Conservation (phyloP, 2,888 invertebrate species). For the Fabriciana adippe region DNA sequence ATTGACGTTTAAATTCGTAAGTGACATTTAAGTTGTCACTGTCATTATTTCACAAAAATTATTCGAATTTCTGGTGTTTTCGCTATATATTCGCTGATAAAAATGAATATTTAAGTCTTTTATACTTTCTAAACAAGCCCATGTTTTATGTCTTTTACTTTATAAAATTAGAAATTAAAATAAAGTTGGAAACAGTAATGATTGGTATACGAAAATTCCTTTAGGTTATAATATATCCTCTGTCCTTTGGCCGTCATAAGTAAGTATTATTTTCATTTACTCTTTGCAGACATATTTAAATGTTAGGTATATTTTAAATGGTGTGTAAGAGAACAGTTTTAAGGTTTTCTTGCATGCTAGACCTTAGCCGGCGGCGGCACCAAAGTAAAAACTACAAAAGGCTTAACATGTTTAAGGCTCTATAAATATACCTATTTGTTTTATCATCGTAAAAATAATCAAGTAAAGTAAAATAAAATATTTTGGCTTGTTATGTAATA, state of each 20-base stretch:
- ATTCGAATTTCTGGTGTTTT: slow-evolving; percentile 36
- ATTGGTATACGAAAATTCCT: slow-evolving; percentile 50
- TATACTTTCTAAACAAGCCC: background rate
- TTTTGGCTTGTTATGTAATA: slow-evolving; percentile 7
- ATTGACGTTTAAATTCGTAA: slow-evolving; percentile 12
- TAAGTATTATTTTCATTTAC: slow-evolving; percentile 48
- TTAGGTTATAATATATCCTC: slow-evolving; percentile 71
- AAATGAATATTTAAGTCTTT: slow-evolving; percentile 19
- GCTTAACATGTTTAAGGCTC: too few species aligned
- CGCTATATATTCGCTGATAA: slow-evolving; percentile 31
- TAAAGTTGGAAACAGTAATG: slow-evolving; percentile 29
- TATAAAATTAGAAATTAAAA: slow-evolving; percentile 1
- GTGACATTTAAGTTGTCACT: slow-evolving; percentile 26
- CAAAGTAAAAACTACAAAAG: too few species aligned
- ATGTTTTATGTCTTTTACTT: background rate
- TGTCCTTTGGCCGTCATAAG: slow-evolving; percentile 60
- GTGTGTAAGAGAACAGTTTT: too few species aligned
- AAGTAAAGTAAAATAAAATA: background rate
- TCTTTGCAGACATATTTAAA: background rate
- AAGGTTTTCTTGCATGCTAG: too few species aligned
- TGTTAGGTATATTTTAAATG: too few species aligned
- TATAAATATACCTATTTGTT: too few species aligned
- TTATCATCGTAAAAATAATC: too few species aligned
- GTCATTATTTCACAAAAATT: slow-evolving; percentile 25
- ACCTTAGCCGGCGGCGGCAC: too few species aligned